phyloP scores from a whole-genome alignment of 2,888 invertebrate genomes.

The Callimorpha dominula region DNA sequence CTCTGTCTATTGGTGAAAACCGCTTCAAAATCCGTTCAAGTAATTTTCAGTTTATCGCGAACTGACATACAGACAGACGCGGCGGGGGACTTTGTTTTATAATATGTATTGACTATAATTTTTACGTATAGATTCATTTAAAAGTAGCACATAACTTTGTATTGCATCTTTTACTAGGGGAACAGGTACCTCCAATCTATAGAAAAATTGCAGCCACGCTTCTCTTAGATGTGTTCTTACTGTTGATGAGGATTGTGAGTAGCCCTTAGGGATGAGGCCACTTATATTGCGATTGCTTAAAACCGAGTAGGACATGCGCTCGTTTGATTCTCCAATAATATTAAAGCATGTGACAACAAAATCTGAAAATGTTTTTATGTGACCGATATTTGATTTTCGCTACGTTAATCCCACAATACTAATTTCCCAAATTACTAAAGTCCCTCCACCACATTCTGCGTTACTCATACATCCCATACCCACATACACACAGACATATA shows the following conservation, averaged over 20 bases:
- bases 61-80: no score
- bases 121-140: not conserved
- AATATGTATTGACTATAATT: no score
- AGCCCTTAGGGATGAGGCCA: not conserved
- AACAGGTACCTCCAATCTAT: not conserved
- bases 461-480: constrained; percentile 44
- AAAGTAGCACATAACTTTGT: not conserved
- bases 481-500: constrained; percentile 25
- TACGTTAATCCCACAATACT: no score
- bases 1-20: no score
- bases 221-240: not conserved
- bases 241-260: not conserved
- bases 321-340: not conserved
- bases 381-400: not conserved
- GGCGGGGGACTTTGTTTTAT: no score
- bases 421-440: not conserved
- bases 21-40: no score
- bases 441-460: not conserved
- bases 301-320: no score
- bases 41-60: no score
- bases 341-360: no score
- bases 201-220: not conserved
- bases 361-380: not conserved
- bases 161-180: not conserved
- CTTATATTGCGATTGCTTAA: no score